Conservation (phyloP, 2,888 invertebrate species). For the Dascillus cervinus region DNA sequence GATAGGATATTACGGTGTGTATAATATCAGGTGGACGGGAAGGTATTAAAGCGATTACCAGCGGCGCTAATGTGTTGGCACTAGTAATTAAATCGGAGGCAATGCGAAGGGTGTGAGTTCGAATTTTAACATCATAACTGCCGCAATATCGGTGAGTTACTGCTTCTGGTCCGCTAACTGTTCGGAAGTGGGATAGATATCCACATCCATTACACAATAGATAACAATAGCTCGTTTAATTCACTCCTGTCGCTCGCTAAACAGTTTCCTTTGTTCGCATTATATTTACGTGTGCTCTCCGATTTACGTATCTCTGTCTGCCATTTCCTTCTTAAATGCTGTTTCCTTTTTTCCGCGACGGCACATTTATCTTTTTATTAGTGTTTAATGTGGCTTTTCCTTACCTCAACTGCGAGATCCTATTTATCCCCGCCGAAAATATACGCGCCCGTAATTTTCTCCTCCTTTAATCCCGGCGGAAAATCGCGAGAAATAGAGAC, state of each 20-base stretch:
- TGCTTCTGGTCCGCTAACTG: conserved; percentile 23
- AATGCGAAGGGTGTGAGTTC: conserved; percentile 18
- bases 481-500: too few relatives aligned
- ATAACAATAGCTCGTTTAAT: conserved; percentile 40
- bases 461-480: conserved; percentile 1
- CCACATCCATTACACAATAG: conserved; percentile 39
- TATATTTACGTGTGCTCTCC: conserved; percentile 33
- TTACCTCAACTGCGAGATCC: conserved; percentile 5
- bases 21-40: conserved; percentile 20
- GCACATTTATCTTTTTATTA: conserved; percentile 25
- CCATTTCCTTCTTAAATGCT: conserved; percentile 23
- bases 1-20: conserved; percentile 17
- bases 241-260: conserved; percentile 38
- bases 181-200: conserved; percentile 36
- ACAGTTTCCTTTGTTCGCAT: conserved; percentile 39
- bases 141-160: conserved; percentile 36
- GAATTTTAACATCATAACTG: conserved; percentile 27
- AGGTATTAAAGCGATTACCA: conserved; percentile 30
- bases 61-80: conserved; percentile 29
- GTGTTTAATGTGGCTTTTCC: conserved; percentile 17
- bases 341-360: conserved; percentile 14
- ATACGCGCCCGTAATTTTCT: conserved; percentile 3
- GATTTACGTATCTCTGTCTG: conserved; percentile 29
- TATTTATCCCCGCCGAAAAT: conserved; percentile 6
- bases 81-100: conserved; percentile 29